Evolutionary conservation across 2,113 vertebrate species (phyloP), one percentile per base, ranked within the genome.

Genomic region (Xenus cinereus): DNA sequence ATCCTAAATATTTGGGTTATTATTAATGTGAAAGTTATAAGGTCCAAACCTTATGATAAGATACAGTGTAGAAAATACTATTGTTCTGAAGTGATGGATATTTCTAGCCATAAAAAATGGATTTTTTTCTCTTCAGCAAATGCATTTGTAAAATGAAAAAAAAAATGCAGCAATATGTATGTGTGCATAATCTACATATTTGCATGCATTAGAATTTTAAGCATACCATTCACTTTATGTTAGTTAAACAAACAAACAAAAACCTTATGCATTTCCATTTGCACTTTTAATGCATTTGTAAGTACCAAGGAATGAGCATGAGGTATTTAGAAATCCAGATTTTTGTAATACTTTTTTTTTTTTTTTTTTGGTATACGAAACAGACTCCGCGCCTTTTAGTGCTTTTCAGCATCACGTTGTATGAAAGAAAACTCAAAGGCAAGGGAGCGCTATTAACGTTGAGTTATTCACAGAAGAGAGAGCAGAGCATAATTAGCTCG

Each of bases 141-240:
- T 48, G 14, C 9, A 51, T 60, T 60, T 53, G 5, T 72, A 71
- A 75, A 87, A 87, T 18, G 1, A n/a, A 69, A 54, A 67, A 51
- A 57, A 33, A 57, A 41, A 10, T 3, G 2, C 18, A 67, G 45
- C 43, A 79, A 19, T 76, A 23, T 53, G 4, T 75, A 45, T 78
- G 28, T 54, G 7, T 76, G 33, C 59, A 66, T 94, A 72, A 68
- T 95, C 73, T 89, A 39, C 48, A 68, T 48, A 75, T 41, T 87
- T 89, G 84, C 30, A 87, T 75, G 27, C 19, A 87, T 92, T 94
- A 84, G 69, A 95, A 84, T 87, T 81, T 89, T 71, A 89, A 78
- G 14, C 45, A 51, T 75, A 35, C 6, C 1, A 57, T 90, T 95
- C 89, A 12, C 7, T 92, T 81, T 86, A 39, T 37, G 30, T 68